phyloP scores from a whole-genome alignment of 1,140 invertebrate species.

The Paramacrobiotus metropolitanus region DNA sequence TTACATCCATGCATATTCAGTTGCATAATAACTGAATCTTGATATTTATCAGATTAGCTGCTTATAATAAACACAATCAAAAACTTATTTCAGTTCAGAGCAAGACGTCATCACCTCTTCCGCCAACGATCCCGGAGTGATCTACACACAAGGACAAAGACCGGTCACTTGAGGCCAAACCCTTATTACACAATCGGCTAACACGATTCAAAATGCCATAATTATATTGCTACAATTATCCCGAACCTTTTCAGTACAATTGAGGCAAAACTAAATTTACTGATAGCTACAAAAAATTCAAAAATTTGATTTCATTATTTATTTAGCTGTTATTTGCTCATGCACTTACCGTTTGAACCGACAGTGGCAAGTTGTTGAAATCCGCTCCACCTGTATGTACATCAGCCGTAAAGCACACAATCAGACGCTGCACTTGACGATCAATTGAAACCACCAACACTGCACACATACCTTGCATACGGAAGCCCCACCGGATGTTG shows the following conservation, averaged over 20 bases:
- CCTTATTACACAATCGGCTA: too few species aligned
- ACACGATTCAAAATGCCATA: too few species aligned
- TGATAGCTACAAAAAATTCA: too few species aligned
- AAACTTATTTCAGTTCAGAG: neutral
- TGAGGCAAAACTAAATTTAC: too few species aligned
- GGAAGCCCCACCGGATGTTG: constrained; percentile 3
- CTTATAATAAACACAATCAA: neutral
- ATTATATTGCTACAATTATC: too few species aligned
- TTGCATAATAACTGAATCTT: neutral
- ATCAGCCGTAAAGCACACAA: too few species aligned
- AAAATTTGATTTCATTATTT: too few species aligned
- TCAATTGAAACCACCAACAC: too few species aligned
- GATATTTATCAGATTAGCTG: neutral
- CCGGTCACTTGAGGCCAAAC: too few species aligned
- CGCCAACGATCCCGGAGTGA: neutral
- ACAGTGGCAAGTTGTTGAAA: neutral
- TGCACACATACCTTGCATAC: neutral
- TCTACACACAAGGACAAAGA: neutral
- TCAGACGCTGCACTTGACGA: too few species aligned
- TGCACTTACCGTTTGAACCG: neutral
- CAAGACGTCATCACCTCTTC: neutral
- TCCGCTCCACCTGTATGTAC: constrained; percentile 1
- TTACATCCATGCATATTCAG: too few species aligned
- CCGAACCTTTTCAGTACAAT: too few species aligned
- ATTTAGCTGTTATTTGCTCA: neutral